Evolutionary conservation across 2,113 vertebrate genomes (phyloP).

Genomic region (Petrocephalus microphthalmus): DNA sequence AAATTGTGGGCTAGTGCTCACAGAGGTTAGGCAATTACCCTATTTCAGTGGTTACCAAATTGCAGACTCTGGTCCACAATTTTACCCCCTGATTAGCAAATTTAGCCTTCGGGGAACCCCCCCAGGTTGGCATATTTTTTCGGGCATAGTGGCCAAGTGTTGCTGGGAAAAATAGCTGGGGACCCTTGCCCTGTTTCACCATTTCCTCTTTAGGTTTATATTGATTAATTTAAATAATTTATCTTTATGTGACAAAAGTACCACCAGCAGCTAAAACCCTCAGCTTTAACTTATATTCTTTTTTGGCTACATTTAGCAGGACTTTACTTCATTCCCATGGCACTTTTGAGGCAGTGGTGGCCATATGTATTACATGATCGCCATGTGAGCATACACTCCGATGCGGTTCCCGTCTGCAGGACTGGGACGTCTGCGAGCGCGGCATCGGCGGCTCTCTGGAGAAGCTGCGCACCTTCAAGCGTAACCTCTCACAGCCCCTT

Average conservation of each 20-base stretch:
- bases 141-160: not conserved
- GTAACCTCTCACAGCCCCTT: conserved; percentile 76
- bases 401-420: conserved; percentile 51
- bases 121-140: not conserved
- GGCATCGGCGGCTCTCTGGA: conserved; percentile 82
- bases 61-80: not conserved
- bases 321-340: not conserved
- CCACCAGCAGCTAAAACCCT: not conserved
- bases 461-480: conserved; percentile 83
- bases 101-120: not conserved
- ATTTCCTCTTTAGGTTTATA: not conserved
- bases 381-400: not conserved
- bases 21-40: not conserved
- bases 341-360: not conserved
- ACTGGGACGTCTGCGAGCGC: conserved; percentile 88
- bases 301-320: not conserved
- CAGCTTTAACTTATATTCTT: not conserved
- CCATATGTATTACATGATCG: not conserved
- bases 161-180: not conserved
- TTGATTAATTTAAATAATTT: not conserved
- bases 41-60: not conserved
- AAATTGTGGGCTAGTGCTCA: not conserved
- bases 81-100: not conserved
- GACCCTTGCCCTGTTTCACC: not conserved
- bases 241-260: not conserved